Evolutionary conservation across 2,888 invertebrate species (phyloP).

Genomic region (Leptinotarsa tumamoca): DNA sequence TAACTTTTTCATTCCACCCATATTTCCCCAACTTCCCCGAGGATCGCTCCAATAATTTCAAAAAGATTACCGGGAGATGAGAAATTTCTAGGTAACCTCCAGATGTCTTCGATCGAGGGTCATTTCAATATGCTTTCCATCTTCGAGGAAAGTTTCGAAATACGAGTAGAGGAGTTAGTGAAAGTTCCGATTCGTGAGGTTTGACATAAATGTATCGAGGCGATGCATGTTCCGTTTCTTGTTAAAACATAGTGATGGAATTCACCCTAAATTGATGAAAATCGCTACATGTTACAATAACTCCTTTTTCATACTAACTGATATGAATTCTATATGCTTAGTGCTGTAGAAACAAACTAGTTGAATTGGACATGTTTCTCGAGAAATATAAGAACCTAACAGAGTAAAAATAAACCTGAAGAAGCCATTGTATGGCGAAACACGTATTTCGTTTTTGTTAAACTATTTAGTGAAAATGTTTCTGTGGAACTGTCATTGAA

Average conservation of each 20-base stretch:
- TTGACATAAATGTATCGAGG: background rate
- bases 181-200: background rate
- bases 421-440: too few relatives aligned
- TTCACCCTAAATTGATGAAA: too few relatives aligned
- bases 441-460: too few relatives aligned
- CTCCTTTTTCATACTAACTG: too few relatives aligned
- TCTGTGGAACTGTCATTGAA: too few relatives aligned
- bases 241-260: background rate
- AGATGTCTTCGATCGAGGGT: constrained; percentile 20
- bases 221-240: background rate
- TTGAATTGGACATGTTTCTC: too few relatives aligned
- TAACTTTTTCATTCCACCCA: constrained; percentile 8
- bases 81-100: constrained; percentile 5
- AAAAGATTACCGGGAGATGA: constrained; percentile 16
- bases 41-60: constrained; percentile 9
- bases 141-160: background rate
- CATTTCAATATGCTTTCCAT: background rate
- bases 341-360: too few relatives aligned
- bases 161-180: background rate
- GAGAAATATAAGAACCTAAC: too few relatives aligned
- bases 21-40: background rate
- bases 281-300: too few relatives aligned
- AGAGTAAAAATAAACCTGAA: too few relatives aligned
- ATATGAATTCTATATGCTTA: too few relatives aligned
- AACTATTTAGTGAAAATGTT: too few relatives aligned